Conservation (phyloP, 2,888 invertebrate species). For the Caenorhabditis virilis region DNA sequence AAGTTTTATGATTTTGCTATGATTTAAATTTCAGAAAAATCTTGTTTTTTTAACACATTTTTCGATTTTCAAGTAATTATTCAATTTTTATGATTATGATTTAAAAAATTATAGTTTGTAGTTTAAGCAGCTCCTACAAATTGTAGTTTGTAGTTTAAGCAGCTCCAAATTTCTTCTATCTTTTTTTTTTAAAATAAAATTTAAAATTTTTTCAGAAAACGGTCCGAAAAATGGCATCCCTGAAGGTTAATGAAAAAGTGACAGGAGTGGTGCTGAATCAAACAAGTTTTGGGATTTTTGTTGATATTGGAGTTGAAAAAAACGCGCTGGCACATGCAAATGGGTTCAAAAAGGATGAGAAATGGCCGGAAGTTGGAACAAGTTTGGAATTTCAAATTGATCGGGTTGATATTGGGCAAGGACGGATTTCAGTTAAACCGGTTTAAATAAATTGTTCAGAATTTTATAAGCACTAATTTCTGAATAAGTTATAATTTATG, state of each 20-base stretch:
- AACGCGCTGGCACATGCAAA: slow-evolving; percentile 68
- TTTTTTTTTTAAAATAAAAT: no score
- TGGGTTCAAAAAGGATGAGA: not conserved
- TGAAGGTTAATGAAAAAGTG: slow-evolving; percentile 64
- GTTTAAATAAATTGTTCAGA: not conserved
- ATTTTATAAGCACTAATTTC: no score
- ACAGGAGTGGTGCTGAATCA: slow-evolving; percentile 79
- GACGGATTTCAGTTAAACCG: slow-evolving; percentile 6
- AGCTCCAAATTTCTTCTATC: no score
- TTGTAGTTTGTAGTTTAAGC: no score
- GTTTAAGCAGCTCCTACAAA: no score
- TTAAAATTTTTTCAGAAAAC: not conserved
- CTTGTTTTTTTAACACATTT: no score
- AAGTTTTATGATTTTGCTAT: no score
- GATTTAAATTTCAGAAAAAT: no score
- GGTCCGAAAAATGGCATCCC: slow-evolving; percentile 57
- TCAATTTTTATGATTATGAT: no score
- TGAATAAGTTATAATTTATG: no score
- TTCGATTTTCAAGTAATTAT: no score
- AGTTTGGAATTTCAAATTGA: not conserved
- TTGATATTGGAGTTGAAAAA: slow-evolving; percentile 75
- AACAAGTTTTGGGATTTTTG: slow-evolving; percentile 88
- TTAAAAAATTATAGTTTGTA: no score
- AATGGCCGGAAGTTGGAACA: not conserved
- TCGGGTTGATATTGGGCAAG: not conserved